phyloP scores from a whole-genome alignment of 2,888 invertebrate species.

The Coenonympha arcania region DNA sequence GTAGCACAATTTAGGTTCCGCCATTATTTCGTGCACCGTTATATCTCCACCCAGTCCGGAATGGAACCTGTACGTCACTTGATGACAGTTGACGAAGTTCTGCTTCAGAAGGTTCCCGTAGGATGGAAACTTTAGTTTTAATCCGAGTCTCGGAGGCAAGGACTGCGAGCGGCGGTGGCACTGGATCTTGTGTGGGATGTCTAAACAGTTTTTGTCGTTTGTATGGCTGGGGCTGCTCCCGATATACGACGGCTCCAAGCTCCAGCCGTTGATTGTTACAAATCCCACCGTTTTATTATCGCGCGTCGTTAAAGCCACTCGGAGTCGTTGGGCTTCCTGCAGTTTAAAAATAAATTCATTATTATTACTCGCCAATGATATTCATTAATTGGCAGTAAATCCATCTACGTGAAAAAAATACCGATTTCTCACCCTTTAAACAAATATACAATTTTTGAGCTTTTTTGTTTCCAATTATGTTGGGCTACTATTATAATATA shows the following conservation, averaged over 20 bases:
- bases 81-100: conserved; percentile 82
- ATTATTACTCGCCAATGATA: too few relatives aligned
- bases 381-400: too few relatives aligned
- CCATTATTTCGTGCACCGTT: conserved; percentile 93
- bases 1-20: conserved; percentile 89
- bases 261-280: conserved; percentile 89
- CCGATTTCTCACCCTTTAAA: too few relatives aligned
- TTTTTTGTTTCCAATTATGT: too few relatives aligned
- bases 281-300: conserved; percentile 85
- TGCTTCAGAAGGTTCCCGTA: conserved; percentile 81
- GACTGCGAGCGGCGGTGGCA: conserved; percentile 84
- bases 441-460: too few relatives aligned
- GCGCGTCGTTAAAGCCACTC: conserved; percentile 75
- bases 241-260: conserved; percentile 82
- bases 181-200: conserved; percentile 53
- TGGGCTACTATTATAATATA: too few relatives aligned
- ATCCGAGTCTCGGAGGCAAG: conserved; percentile 85
- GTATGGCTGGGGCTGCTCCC: conserved; percentile 81
- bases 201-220: conserved; percentile 57
- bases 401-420: too few relatives aligned
- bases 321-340: conserved; percentile 71
- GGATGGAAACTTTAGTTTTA: conserved; percentile 86
- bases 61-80: conserved; percentile 88
- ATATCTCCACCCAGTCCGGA: conserved; percentile 94
- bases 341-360: too few relatives aligned